Percentiles rank a stretch among this genome's conserved stretches.
Evolutionary conservation across 2,113 vertebrate genomes (phyloP).

Genomic region (Panthera uncia): DNA sequence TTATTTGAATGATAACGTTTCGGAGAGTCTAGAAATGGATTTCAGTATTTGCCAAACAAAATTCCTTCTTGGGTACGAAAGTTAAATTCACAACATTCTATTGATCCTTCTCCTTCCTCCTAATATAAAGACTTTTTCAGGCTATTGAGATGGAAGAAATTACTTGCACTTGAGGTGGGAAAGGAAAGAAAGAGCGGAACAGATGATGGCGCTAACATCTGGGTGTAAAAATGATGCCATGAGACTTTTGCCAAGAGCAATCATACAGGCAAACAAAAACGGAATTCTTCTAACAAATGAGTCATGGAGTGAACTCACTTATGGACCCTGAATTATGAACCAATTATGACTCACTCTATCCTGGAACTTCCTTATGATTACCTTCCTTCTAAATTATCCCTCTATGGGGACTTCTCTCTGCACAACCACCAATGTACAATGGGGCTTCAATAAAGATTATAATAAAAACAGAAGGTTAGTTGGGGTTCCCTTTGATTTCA

Average conservation of each 20-base stretch:
- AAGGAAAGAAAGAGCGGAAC: neutral
- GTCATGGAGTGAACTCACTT: neutral
- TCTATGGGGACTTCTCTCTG: neutral
- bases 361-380: neutral
- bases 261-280: neutral
- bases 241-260: neutral
- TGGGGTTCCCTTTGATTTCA: neutral
- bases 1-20: neutral
- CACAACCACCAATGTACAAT: fast-evolving
- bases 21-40: neutral
- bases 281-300: neutral
- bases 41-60: neutral
- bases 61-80: neutral
- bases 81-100: neutral
- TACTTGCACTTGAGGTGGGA: neutral
- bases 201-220: neutral
- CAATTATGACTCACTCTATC: neutral
- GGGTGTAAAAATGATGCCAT: neutral
- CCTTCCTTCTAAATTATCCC: neutral
- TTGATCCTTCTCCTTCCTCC: neutral
- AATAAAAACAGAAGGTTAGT: neutral
- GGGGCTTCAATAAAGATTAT: neutral
- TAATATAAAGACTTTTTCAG: neutral
- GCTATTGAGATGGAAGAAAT: neutral
- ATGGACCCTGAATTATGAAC: neutral